These are phyloP conservation scores for Acanthurus tractus DNA, from an alignment of 2,797 vertebrate genomes.

Conservation along the genomic window DNA sequence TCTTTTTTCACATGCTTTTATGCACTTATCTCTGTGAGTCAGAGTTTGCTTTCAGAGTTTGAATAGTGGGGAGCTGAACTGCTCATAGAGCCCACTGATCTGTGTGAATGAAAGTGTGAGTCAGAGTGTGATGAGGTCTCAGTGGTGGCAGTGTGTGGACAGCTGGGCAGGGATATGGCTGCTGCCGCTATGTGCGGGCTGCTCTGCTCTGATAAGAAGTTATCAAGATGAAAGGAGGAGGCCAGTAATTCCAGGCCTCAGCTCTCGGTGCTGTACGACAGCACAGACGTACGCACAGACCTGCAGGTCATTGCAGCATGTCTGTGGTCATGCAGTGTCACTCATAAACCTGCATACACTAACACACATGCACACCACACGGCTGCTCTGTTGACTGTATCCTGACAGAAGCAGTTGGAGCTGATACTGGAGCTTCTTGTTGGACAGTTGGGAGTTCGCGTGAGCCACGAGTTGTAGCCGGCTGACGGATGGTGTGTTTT, in stretches of 20 bases:
- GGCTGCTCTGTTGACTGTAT: conserved; percentile 32
- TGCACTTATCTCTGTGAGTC: background rate
- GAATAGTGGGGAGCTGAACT: background rate
- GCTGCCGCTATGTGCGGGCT: conserved; percentile 70
- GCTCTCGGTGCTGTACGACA: conserved; percentile 47
- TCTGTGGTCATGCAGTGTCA: conserved; percentile 25
- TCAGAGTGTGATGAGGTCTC: conserved; percentile 34
- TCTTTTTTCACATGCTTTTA: background rate
- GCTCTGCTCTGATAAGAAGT: conserved; percentile 84
- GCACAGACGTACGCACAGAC: conserved; percentile 43
- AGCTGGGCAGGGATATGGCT: conserved; percentile 82
- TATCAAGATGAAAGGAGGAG: conserved; percentile 85
- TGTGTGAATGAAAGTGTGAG: conserved; percentile 23
- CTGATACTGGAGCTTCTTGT: conserved; percentile 25
- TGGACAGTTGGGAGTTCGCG: conserved; percentile 52
- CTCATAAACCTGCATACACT: background rate
- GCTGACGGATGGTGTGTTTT: conserved; percentile 43
- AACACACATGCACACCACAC: background rate
- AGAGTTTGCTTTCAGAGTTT: background rate
- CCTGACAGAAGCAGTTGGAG: conserved; percentile 31
- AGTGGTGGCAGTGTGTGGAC: conserved; percentile 44
- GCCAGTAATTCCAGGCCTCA: conserved; percentile 73
- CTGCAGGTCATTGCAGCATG: conserved; percentile 61
- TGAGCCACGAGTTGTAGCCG: conserved; percentile 2
- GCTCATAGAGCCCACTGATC: background rate